A percentile compares a stretch with the other conserved stretches of the same genome.
Evolutionary conservation across 2,888 invertebrate genomes (phyloP).

Genomic region (Thymelicus acteon): DNA sequence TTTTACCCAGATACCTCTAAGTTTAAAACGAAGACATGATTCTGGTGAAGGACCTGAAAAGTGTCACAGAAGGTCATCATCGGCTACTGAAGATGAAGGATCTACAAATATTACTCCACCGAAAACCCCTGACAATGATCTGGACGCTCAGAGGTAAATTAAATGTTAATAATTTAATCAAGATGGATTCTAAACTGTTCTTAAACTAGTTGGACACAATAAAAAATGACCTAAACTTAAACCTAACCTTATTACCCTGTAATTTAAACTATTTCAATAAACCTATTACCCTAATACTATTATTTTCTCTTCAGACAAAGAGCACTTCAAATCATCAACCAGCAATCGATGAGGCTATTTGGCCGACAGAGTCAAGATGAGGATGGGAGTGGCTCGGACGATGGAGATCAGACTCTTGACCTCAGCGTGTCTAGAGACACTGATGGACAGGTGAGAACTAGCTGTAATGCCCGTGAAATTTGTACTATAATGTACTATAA

Average conservation of each 20-base stretch:
- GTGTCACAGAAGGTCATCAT: slow-evolving; percentile 72
- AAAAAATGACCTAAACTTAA: no score
- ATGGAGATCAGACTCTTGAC: slow-evolving; percentile 81
- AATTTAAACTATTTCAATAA: background rate
- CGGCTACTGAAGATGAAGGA: slow-evolving; percentile 80
- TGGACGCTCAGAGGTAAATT: slow-evolving; percentile 72
- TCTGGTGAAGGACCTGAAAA: slow-evolving; percentile 73
- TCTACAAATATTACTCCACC: slow-evolving; percentile 80
- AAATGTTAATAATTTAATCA: background rate
- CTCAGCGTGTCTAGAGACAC: slow-evolving; percentile 79
- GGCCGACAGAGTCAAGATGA: slow-evolving; percentile 74
- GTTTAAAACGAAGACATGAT: slow-evolving; percentile 74
- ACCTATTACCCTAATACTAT: background rate
- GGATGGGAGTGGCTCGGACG: slow-evolving; percentile 79
- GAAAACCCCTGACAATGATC: slow-evolving; percentile 80
- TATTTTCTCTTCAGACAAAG: slow-evolving; percentile 65
- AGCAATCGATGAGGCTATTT: slow-evolving; percentile 77
- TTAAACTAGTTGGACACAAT: no score
- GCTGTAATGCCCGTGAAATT: background rate
- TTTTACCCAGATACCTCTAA: slow-evolving; percentile 74
- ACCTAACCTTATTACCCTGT: background rate
- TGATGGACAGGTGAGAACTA: slow-evolving; percentile 73
- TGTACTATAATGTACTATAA: background rate
- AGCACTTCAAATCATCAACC: slow-evolving; percentile 77
- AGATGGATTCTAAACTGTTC: no score